phyloP scores from a whole-genome alignment of 2,113 vertebrate species.

The Podiceps cristatus region DNA sequence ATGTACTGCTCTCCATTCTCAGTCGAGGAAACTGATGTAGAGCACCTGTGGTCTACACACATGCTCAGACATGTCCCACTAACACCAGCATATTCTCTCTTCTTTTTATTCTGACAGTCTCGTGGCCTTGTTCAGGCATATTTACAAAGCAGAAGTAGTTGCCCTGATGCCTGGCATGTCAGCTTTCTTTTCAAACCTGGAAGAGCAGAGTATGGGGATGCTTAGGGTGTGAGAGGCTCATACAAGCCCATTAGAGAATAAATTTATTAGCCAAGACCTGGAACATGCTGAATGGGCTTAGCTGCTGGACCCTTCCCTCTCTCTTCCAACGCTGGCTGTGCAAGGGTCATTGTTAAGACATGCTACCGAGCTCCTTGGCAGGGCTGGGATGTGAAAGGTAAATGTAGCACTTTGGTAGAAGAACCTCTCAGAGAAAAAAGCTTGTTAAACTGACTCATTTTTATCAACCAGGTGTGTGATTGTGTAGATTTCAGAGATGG shows the following conservation, averaged over 20 bases:
- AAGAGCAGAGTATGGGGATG: neutral
- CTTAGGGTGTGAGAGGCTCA: neutral
- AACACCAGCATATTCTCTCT: neutral
- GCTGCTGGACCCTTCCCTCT: neutral
- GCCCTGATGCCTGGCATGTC: rapidly evolving
- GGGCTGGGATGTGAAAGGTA: neutral
- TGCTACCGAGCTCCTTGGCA: neutral
- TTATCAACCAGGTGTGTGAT: neutral
- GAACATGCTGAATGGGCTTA: neutral
- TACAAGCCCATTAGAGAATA: neutral
- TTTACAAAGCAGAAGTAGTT: neutral
- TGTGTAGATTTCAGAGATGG: neutral
- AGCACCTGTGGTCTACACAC: neutral
- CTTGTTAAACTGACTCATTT: slow-evolving; percentile 4
- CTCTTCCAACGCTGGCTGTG: neutral
- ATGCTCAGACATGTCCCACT: neutral
- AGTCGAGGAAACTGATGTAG: neutral
- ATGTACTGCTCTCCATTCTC: neutral
- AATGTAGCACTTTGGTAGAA: neutral
- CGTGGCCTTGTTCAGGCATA: neutral
- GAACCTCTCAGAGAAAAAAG: neutral
- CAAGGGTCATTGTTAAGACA: neutral
- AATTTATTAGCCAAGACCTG: neutral
- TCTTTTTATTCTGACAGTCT: neutral
- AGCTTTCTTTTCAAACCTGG: neutral